Conservation (phyloP, 1,140 invertebrate species). For the Branchinecta lynchi region DNA sequence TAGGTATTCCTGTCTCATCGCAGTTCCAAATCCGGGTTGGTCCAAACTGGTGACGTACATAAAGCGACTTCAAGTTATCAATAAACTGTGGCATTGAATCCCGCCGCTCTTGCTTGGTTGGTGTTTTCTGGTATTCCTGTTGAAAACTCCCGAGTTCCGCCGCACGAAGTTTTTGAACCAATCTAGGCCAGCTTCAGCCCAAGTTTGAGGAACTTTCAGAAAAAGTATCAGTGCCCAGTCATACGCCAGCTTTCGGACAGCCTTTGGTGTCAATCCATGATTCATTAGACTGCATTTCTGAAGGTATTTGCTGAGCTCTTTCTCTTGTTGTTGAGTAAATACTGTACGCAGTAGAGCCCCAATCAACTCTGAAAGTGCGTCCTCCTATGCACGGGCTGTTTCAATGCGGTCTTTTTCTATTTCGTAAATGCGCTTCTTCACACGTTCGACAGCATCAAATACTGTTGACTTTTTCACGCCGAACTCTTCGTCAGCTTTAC, state of each 20-base stretch:
- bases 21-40: slow-evolving; percentile 4
- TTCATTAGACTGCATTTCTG: slow-evolving; percentile 10
- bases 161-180: slow-evolving; percentile 5
- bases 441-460: slow-evolving; percentile 1
- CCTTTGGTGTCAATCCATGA: slow-evolving; percentile 4
- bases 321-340: slow-evolving; percentile 2
- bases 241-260: slow-evolving; percentile 1
- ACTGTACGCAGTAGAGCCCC: neutral
- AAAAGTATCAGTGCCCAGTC: neutral
- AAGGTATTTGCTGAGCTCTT: slow-evolving; percentile 2
- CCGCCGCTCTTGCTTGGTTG: neutral
- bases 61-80: slow-evolving; percentile 2
- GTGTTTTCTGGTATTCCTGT: neutral
- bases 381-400: slow-evolving; percentile 4
- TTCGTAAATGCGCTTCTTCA: slow-evolving; percentile 4
- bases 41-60: slow-evolving; percentile 5
- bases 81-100: too few relatives aligned
- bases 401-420: neutral
- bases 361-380: neutral
- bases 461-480: slow-evolving; percentile 1
- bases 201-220: neutral
- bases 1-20: neutral
- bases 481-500: slow-evolving; percentile 5
- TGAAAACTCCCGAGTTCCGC: slow-evolving; percentile 4
- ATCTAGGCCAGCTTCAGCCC: slow-evolving; percentile 4